phyloP scores from a whole-genome alignment of 2,888 invertebrate species.

The Onchidella celtica region DNA sequence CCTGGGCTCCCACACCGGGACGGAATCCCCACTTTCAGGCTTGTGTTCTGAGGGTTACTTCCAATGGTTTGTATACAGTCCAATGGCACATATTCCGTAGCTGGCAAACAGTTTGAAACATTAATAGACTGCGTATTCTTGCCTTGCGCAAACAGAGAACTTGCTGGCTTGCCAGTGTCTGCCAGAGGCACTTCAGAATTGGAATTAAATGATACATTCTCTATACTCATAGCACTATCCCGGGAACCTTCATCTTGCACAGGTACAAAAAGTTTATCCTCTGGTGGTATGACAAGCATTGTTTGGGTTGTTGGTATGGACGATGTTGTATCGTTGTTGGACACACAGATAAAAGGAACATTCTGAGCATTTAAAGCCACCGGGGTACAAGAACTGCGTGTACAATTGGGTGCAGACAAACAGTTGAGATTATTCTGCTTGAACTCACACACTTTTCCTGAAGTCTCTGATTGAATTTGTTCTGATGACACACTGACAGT shows the following conservation, averaged over 20 bases:
- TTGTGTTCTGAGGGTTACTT: background rate
- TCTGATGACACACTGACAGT: background rate
- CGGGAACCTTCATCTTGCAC: background rate
- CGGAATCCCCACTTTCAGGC: background rate
- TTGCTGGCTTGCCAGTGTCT: background rate
- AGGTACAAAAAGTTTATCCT: background rate
- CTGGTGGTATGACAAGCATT: background rate
- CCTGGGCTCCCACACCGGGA: background rate
- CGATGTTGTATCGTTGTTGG: background rate
- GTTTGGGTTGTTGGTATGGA: no score
- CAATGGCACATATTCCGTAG: background rate
- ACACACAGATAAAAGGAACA: background rate
- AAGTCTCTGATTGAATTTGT: background rate
- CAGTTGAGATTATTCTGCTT: conserved; percentile 23
- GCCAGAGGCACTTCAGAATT: background rate
- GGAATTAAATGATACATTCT: no score
- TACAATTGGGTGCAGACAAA: background rate
- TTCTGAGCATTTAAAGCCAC: conserved; percentile 1
- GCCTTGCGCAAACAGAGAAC: background rate
- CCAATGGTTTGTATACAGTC: background rate
- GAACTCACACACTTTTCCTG: no score
- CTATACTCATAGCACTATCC: background rate
- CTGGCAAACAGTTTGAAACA: background rate
- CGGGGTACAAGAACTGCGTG: background rate
- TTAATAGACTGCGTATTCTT: background rate